Percentiles rank a stretch among this genome's conserved stretches.
Conservation (phyloP, 2,888 invertebrate genomes). For the Phaonia tiefii region DNA sequence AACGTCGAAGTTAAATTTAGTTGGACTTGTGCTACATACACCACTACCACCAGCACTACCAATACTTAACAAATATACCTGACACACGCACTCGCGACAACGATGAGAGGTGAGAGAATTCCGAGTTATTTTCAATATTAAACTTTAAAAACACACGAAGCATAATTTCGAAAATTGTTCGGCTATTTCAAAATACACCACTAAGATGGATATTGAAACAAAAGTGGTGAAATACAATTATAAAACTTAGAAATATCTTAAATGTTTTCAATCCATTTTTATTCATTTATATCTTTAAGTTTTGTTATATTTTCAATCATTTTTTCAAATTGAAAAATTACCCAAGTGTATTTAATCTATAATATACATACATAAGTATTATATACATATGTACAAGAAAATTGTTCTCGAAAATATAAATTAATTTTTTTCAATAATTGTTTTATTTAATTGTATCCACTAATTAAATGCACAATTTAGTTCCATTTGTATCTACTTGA, state of each 20-base stretch:
- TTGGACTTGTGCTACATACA: conserved; percentile 63
- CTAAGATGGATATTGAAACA: conserved; percentile 6
- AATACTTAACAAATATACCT: not conserved
- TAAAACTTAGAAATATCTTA: too few relatives aligned
- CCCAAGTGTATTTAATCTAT: too few relatives aligned
- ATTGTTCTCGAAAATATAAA: too few relatives aligned
- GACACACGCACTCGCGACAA: too few relatives aligned
- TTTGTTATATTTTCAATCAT: too few relatives aligned
- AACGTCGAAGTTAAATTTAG: conserved; percentile 48
- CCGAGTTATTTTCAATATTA: too few relatives aligned
- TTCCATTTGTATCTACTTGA: conserved; percentile 5
- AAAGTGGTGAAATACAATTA: not conserved
- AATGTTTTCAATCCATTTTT: too few relatives aligned
- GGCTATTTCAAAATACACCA: not conserved
- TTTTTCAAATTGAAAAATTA: not conserved
- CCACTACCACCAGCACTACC: conserved; percentile 8
- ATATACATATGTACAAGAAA: too few relatives aligned
- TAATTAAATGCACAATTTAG: not conserved
- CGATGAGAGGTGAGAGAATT: not conserved
- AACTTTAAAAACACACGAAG: not conserved
- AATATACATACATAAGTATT: too few relatives aligned
- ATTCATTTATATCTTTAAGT: too few relatives aligned
- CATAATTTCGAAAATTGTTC: conserved; percentile 29
- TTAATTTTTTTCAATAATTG: conserved; percentile 3
- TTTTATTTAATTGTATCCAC: conserved; percentile 4